These are phyloP conservation scores for Steromphala cineraria DNA, from an alignment of 2,888 invertebrate genomes.

Conservation along the genomic window DNA sequence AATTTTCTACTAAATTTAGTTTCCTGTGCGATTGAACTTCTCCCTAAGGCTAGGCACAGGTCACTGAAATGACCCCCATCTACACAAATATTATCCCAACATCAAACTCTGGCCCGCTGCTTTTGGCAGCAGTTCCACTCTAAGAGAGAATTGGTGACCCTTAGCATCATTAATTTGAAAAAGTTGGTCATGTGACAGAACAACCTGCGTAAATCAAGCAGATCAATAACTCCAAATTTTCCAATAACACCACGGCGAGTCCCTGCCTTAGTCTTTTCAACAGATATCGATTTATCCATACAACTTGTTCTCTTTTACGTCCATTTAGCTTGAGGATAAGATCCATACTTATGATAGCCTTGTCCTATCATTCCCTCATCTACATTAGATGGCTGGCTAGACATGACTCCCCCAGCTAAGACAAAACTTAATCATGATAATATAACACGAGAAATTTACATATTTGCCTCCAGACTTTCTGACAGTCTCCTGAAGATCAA, in stretches of 20 bases:
- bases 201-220: not conserved
- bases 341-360: no score
- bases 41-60: not conserved
- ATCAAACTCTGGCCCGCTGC: not conserved
- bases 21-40: not conserved
- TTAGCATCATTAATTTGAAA: not conserved
- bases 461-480: no score
- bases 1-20: constrained; percentile 2
- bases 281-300: no score
- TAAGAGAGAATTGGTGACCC: not conserved
- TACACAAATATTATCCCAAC: not conserved
- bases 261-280: not conserved
- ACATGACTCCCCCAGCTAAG: no score
- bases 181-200: not conserved
- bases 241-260: not conserved
- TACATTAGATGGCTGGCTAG: no score
- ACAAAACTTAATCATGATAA: no score
- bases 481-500: no score
- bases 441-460: no score
- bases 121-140: not conserved
- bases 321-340: no score
- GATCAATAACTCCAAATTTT: not conserved
- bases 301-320: no score
- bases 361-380: no score
- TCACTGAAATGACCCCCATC: not conserved